phyloP scores from a whole-genome alignment of 92 coral and sea anemone species.

The Actinostola sp. region DNA sequence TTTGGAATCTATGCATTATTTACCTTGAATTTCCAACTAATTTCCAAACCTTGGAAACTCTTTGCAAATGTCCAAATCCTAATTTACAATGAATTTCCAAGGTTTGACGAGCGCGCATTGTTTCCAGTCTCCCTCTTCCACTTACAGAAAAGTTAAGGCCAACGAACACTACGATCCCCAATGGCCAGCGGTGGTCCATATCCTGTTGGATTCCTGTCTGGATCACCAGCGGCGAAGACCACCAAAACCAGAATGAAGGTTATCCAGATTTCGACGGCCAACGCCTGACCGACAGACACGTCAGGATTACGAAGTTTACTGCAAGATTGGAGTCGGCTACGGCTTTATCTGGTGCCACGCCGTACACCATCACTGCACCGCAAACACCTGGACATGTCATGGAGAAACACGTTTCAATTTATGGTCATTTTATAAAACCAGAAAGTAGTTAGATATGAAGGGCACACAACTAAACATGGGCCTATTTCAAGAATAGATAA shows the following conservation, averaged over 20 bases:
- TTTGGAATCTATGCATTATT: no score
- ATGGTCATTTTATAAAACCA: no score
- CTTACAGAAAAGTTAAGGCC: slow-evolving; percentile 70
- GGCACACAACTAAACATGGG: no score
- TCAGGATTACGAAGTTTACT: slow-evolving; percentile 67
- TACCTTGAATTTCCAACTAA: no score
- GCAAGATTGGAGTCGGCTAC: slow-evolving; percentile 70
- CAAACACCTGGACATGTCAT: slow-evolving; percentile 65
- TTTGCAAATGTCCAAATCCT: no score
- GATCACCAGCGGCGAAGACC: slow-evolving; percentile 76
- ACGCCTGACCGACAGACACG: slow-evolving; percentile 79
- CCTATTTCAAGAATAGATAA: no score
- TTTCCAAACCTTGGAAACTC: no score
- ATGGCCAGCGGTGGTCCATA: slow-evolving; percentile 93
- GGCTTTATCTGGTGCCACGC: slow-evolving; percentile 66
- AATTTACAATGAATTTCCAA: no score
- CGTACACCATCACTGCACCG: slow-evolving; percentile 83
- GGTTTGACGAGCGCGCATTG: no score
- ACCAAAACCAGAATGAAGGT: slow-evolving; percentile 77
- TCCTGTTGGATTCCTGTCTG: slow-evolving; percentile 64
- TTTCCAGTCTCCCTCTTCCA: background rate
- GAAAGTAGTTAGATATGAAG: no score
- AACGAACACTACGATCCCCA: slow-evolving; percentile 75
- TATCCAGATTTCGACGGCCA: slow-evolving; percentile 74
- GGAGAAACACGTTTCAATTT: no score